Evolutionary conservation across 2,888 invertebrate genomes (phyloP).

Genomic region (Volucella bombylans): DNA sequence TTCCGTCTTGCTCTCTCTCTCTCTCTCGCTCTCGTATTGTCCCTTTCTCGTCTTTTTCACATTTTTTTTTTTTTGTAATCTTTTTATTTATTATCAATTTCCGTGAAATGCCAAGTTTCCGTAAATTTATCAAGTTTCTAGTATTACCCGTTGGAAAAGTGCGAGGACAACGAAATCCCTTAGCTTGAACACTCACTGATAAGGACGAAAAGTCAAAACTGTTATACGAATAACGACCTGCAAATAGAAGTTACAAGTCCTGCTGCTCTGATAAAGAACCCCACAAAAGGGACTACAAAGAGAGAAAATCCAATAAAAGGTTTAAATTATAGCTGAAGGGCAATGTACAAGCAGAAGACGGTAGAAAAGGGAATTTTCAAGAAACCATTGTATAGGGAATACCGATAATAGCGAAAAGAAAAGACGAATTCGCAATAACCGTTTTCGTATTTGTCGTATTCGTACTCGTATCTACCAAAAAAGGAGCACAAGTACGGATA

Average conservation of each 20-base stretch:
- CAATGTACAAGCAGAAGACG: slow-evolving; percentile 10
- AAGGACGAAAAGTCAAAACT: slow-evolving; percentile 57
- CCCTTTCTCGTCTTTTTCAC: not conserved
- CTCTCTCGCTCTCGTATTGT: no score
- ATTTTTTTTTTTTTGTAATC: slow-evolving; percentile 27
- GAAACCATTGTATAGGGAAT: slow-evolving; percentile 27
- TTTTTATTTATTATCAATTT: slow-evolving; percentile 56
- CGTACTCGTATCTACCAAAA: not conserved
- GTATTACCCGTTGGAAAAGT: slow-evolving; percentile 1
- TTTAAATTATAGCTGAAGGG: slow-evolving; percentile 35
- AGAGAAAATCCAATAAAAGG: slow-evolving; percentile 35
- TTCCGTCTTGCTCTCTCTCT: not conserved
- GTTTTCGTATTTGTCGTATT: no score
- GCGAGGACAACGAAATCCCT: slow-evolving; percentile 7
- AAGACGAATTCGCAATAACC: slow-evolving; percentile 20
- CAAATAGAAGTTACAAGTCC: not conserved
- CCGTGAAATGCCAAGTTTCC: slow-evolving; percentile 29
- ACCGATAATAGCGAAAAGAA: slow-evolving; percentile 15
- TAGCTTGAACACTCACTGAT: slow-evolving; percentile 40
- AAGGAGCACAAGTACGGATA: slow-evolving; percentile 10
- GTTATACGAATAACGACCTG: slow-evolving; percentile 45
- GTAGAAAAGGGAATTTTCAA: not conserved
- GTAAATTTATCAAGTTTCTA: slow-evolving; percentile 44
- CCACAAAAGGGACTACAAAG: slow-evolving; percentile 11
- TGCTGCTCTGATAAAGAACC: slow-evolving; percentile 12